Evolutionary conservation across 1,140 invertebrate genomes (phyloP).

Genomic region (Pygmarrhopalites habei): DNA sequence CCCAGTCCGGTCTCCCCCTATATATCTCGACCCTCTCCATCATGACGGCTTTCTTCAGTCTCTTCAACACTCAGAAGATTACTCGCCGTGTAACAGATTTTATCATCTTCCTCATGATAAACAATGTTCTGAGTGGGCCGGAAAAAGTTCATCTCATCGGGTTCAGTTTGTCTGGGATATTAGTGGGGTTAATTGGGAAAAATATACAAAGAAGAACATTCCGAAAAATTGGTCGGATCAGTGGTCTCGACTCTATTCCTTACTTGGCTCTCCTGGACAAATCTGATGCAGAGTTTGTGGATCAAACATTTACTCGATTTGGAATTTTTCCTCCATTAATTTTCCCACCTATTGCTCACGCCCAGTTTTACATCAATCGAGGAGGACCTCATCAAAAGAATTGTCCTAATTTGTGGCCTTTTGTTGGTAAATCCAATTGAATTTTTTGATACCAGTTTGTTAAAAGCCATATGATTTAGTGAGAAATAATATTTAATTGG

Average conservation of each 20-base stretch:
- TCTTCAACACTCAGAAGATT: not conserved
- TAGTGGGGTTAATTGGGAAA: conserved; percentile 6
- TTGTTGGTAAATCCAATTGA: too few relatives aligned
- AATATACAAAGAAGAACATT: not conserved
- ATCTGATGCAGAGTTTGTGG: conserved; percentile 19
- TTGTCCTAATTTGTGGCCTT: too few relatives aligned
- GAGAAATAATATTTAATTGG: not conserved
- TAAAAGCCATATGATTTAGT: too few relatives aligned
- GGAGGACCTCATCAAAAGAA: conserved; percentile 16
- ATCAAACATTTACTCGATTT: conserved; percentile 13
- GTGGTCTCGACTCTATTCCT: conserved; percentile 5
- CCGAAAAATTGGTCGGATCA: conserved; percentile 2
- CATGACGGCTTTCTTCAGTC: not conserved
- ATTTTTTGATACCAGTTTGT: not conserved
- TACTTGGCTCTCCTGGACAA: too few relatives aligned
- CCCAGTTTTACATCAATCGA: conserved; percentile 19
- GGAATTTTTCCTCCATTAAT: too few relatives aligned
- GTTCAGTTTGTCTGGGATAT: not conserved
- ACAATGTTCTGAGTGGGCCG: conserved; percentile 1
- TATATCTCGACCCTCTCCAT: not conserved
- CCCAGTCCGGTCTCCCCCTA: not conserved
- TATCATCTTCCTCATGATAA: conserved; percentile 3
- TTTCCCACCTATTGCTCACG: too few relatives aligned
- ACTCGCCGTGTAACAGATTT: conserved; percentile 2
- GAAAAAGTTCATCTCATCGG: conserved; percentile 15